phyloP scores from a whole-genome alignment of 1,140 invertebrate genomes.

The Oreohelix idahoensis region DNA sequence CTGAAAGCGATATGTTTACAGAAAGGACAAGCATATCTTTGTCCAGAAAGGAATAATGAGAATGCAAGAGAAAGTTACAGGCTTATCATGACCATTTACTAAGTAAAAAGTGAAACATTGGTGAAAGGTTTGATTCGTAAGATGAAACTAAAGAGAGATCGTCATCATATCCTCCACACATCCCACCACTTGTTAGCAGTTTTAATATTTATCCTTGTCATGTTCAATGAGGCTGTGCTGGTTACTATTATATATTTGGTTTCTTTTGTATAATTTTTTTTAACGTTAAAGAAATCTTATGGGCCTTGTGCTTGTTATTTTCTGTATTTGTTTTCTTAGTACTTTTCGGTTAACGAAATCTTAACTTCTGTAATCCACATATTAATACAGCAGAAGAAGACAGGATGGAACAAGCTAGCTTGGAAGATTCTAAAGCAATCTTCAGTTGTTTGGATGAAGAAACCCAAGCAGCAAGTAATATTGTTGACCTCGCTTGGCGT shows the following conservation, averaged over 20 bases:
- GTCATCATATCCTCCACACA: too few species aligned
- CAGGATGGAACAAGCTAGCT: constrained; percentile 49
- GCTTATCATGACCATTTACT: constrained; percentile 61
- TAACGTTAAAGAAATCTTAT: too few species aligned
- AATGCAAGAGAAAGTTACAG: constrained; percentile 66
- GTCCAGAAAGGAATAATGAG: constrained; percentile 65
- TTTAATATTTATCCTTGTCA: too few species aligned
- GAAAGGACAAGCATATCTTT: constrained; percentile 65
- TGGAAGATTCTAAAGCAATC: constrained; percentile 61
- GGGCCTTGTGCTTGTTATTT: too few species aligned
- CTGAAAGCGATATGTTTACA: constrained; percentile 70
- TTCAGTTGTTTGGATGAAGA: constrained; percentile 63
- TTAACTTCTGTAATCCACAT: constrained; percentile 52
- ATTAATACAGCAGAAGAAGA: constrained; percentile 69
- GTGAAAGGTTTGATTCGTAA: constrained; percentile 67
- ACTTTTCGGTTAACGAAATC: too few species aligned
- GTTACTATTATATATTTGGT: too few species aligned
- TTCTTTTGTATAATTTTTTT: too few species aligned
- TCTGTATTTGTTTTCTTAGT: too few species aligned
- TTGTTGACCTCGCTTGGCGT: constrained; percentile 62
- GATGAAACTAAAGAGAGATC: too few species aligned
- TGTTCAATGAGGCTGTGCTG: too few species aligned
- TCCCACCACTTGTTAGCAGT: too few species aligned
- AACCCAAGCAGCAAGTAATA: constrained; percentile 48
- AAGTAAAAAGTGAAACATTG: constrained; percentile 61